phyloP scores from a whole-genome alignment of 2,888 invertebrate species.

The Platycheirus albimanus region DNA sequence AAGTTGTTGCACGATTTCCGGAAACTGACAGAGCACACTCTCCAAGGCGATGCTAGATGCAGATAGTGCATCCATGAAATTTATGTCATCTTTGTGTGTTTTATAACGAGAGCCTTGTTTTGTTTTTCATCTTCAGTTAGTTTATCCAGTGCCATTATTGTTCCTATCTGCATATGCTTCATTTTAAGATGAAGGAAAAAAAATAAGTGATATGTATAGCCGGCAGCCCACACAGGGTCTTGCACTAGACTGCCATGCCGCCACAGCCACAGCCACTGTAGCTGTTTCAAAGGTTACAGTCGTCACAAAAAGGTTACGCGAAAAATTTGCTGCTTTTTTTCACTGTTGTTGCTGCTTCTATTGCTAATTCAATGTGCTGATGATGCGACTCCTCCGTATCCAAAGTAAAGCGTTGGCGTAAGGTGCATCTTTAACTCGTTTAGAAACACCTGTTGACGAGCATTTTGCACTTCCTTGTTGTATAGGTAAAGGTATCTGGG shows the following conservation, averaged over 20 bases:
- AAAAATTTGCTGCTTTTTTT: conserved; percentile 25
- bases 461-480: conserved; percentile 70
- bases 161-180: conserved; percentile 61
- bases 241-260: too few relatives aligned
- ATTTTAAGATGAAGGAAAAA: conserved; percentile 23
- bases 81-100: conserved; percentile 72
- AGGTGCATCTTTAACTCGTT: conserved; percentile 69
- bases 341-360: conserved; percentile 1
- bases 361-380: neutral
- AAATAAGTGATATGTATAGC: too few relatives aligned
- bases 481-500: neutral
- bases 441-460: conserved; percentile 71
- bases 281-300: conserved; percentile 67
- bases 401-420: conserved; percentile 51
- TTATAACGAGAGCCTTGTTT: conserved; percentile 66
- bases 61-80: conserved; percentile 65
- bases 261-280: conserved; percentile 18
- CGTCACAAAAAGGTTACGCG: conserved; percentile 69
- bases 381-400: neutral
- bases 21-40: conserved; percentile 58
- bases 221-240: conserved; percentile 54
- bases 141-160: conserved; percentile 25
- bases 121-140: conserved; percentile 14
- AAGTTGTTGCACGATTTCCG: conserved; percentile 67
- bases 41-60: conserved; percentile 24